Conservation (phyloP, 92 coral and sea anemone genomes). For the Isaurus tuberculatus region DNA sequence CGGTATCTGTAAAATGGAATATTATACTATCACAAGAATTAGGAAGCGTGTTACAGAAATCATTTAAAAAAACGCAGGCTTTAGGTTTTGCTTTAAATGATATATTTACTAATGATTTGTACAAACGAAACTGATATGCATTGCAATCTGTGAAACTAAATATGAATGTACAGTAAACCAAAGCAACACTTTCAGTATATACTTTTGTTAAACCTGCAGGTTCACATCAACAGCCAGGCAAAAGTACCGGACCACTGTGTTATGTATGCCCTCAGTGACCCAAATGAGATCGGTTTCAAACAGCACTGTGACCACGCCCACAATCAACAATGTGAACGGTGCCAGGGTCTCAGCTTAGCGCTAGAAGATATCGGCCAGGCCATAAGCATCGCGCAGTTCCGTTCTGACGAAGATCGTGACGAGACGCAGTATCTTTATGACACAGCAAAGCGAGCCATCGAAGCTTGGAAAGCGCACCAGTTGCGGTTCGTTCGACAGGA, state of each 20-base stretch:
- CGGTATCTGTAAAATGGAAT: neutral
- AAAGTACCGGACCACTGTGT: neutral
- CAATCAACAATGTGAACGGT: neutral
- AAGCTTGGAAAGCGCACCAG: neutral
- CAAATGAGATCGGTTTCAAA: neutral
- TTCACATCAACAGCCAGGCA: neutral
- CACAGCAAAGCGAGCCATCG: neutral
- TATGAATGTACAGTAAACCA: neutral
- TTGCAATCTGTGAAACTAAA: neutral
- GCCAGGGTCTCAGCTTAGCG: neutral
- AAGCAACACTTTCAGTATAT: neutral
- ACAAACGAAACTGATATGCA: neutral
- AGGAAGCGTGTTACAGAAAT: neutral
- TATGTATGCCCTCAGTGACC: neutral
- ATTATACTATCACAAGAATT: neutral
- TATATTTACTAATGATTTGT: neutral
- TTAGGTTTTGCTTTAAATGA: neutral
- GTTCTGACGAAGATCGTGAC: neutral
- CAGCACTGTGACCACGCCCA: slow-evolving; percentile 1
- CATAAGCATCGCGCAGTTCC: neutral
- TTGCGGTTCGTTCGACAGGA: neutral
- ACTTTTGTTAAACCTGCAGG: neutral
- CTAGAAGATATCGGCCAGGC: neutral
- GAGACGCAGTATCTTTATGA: neutral
- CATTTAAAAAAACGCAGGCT: neutral